Evolutionary conservation across 2,113 vertebrate genomes (phyloP).

Genomic region (Aldabrachelys gigantea): DNA sequence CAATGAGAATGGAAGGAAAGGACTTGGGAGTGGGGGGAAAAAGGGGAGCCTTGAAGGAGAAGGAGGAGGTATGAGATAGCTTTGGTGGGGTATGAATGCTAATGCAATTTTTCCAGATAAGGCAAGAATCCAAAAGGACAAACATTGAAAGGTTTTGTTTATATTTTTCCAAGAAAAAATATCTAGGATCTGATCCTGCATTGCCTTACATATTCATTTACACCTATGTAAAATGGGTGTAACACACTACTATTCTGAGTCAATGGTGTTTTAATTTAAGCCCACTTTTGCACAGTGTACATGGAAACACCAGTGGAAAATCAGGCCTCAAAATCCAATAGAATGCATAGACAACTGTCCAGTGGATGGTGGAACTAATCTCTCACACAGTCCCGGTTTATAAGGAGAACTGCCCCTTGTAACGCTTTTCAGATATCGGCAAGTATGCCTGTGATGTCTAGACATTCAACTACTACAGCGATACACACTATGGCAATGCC

Average conservation of each 20-base stretch:
- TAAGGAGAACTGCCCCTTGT: not conserved
- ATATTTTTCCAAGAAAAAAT: not conserved
- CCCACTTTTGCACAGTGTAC: not conserved
- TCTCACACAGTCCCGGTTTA: not conserved
- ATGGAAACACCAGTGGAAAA: not conserved
- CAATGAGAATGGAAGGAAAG: not conserved
- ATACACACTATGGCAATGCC: not conserved
- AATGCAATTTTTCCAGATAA: not conserved
- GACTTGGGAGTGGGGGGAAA: not conserved
- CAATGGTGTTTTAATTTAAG: not conserved
- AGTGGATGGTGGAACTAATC: not conserved
- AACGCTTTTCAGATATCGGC: not conserved
- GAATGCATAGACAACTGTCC: not conserved
- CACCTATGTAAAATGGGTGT: not conserved
- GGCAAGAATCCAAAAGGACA: not conserved
- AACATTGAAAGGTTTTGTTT: not conserved
- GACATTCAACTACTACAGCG: not conserved
- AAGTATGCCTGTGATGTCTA: not conserved
- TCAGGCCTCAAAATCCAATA: not conserved
- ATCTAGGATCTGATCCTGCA: not conserved
- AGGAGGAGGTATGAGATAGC: not conserved
- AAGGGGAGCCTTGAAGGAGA: not conserved
- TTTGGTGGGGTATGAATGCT: not conserved
- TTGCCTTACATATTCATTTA: not conserved
- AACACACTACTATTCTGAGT: not conserved